phyloP scores from a whole-genome alignment of 2,888 invertebrate genomes.

The Drosophila paranaensis region DNA sequence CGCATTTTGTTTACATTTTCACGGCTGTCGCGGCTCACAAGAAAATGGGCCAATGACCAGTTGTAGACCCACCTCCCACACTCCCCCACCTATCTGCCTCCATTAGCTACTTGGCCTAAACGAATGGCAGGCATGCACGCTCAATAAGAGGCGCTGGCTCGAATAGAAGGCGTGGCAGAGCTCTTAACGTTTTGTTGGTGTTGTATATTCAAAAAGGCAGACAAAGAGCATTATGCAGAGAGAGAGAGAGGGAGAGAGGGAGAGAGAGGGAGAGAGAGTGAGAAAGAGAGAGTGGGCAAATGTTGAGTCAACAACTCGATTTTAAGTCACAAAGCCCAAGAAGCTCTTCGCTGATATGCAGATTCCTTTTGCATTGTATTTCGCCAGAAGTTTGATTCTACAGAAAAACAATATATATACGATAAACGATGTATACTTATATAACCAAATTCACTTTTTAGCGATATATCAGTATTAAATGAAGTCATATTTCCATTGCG shows the following conservation, averaged over 20 bases:
- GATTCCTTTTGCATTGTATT: background rate
- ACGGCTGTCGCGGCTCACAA: constrained; percentile 54
- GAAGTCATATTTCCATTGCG: background rate
- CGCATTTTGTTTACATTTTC: constrained; percentile 75
- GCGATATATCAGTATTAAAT: background rate
- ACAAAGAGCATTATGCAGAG: background rate
- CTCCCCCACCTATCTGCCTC: background rate
- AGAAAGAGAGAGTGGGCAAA: background rate
- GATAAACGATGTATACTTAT: background rate
- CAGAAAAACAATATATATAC: background rate
- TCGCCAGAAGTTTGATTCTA: background rate
- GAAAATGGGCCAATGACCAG: constrained; percentile 56
- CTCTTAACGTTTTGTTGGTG: background rate
- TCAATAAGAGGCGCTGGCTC: constrained; percentile 3
- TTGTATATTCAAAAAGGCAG: background rate
- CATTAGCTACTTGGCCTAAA: constrained; percentile 29
- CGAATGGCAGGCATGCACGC: constrained; percentile 63
- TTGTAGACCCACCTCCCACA: background rate
- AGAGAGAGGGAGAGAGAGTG: background rate
- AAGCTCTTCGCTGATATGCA: background rate
- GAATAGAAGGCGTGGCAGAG: constrained; percentile 23
- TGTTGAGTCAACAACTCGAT: background rate
- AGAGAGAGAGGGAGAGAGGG: background rate
- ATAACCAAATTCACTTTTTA: background rate
- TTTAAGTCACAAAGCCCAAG: background rate